These are phyloP conservation scores for Notodonta ziczac DNA, from an alignment of 2,888 invertebrate genomes.

Conservation along the genomic window DNA sequence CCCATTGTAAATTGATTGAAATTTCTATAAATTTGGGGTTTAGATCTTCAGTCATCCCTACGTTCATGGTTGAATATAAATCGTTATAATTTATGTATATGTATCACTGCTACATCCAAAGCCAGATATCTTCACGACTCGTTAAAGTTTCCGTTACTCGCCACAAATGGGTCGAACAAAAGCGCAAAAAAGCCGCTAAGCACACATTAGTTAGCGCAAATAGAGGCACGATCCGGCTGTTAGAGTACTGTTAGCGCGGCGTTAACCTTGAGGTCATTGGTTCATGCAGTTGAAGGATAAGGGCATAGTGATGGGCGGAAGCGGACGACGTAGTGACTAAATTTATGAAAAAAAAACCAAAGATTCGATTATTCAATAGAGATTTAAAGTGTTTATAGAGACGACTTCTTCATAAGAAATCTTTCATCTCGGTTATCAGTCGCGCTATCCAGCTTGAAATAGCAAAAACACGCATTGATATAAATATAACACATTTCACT, in stretches of 20 bases:
- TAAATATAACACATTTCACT: too few relatives aligned
- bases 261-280: constrained; percentile 47
- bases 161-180: constrained; percentile 37
- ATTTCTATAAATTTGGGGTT: too few relatives aligned
- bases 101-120: background rate
- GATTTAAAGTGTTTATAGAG: too few relatives aligned
- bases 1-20: too few relatives aligned
- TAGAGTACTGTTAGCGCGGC: constrained; percentile 48
- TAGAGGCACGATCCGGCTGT: constrained; percentile 49
- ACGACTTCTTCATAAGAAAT: too few relatives aligned
- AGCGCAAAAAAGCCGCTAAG: constrained; percentile 32
- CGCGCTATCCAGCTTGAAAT: too few relatives aligned
- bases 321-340: constrained; percentile 16
- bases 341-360: too few relatives aligned
- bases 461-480: too few relatives aligned
- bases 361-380: too few relatives aligned
- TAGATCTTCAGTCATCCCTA: too few relatives aligned
- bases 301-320: constrained; percentile 6
- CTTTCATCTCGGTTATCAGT: too few relatives aligned
- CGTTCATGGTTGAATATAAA: too few relatives aligned
- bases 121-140: constrained; percentile 9
- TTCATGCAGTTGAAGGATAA: constrained; percentile 25
- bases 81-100: background rate
- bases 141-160: constrained; percentile 39
- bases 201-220: constrained; percentile 38